These are phyloP conservation scores for Heliopora coerulea DNA, from an alignment of 92 coral and sea anemone species.

Conservation along the genomic window DNA sequence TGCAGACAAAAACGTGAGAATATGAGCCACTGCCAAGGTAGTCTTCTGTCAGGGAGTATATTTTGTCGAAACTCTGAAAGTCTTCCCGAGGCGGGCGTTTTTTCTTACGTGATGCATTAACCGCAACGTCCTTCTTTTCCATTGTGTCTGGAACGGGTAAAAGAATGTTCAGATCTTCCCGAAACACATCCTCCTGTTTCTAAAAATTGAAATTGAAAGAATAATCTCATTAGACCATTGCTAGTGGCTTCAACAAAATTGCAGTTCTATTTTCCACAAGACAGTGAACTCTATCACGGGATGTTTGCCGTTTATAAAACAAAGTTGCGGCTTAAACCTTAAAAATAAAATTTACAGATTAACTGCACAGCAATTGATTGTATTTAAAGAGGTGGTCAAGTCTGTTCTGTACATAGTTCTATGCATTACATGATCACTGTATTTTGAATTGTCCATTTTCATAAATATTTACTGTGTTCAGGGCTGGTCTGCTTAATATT, in stretches of 20 bases:
- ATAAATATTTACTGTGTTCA: too few relatives aligned
- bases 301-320: background rate
- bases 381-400: too few relatives aligned
- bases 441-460: too few relatives aligned
- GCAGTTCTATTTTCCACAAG: background rate
- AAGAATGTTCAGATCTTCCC: constrained; percentile 19
- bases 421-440: too few relatives aligned
- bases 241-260: background rate
- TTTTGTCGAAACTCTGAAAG: constrained; percentile 31
- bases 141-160: constrained; percentile 3
- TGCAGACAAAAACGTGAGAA: constrained; percentile 36
- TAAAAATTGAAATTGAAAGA: background rate
- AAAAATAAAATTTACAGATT: too few relatives aligned
- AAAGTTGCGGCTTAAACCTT: background rate
- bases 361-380: too few relatives aligned
- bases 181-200: constrained; percentile 18
- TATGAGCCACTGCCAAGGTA: constrained; percentile 41
- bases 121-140: constrained; percentile 1
- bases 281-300: background rate
- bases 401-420: too few relatives aligned
- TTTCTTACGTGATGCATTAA: constrained; percentile 22
- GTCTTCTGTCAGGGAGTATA: constrained; percentile 31
- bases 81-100: constrained; percentile 42
- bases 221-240: background rate
- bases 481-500: too few relatives aligned